Evolutionary conservation across 2,113 vertebrate species (phyloP).

Genomic region (Oenanthe melanoleuca): DNA sequence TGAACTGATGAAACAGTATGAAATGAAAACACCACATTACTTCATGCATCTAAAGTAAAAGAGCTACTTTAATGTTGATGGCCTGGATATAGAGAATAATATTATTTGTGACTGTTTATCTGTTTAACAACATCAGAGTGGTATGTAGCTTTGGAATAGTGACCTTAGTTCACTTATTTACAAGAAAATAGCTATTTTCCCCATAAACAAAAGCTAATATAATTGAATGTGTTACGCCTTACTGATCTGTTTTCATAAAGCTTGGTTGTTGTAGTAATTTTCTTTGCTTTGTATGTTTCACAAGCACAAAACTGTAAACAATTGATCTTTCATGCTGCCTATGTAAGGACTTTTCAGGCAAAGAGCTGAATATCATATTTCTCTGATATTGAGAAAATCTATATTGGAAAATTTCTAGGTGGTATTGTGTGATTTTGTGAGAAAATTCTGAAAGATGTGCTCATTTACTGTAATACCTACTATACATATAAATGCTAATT

Average conservation of each 20-base stretch:
- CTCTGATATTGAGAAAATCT: neutral
- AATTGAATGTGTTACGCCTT: constrained; percentile 44
- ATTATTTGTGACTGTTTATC: constrained; percentile 34
- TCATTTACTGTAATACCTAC: neutral
- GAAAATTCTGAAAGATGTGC: neutral
- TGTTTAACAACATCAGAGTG: constrained; percentile 8
- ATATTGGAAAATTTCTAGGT: neutral
- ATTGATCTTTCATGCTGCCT: constrained; percentile 18
- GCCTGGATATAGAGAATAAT: constrained; percentile 20
- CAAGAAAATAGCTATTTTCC: constrained; percentile 59
- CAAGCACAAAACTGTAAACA: constrained; percentile 38
- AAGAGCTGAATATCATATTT: neutral
- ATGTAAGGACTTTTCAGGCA: neutral
- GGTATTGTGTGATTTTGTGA: neutral
- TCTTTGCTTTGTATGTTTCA: constrained; percentile 55
- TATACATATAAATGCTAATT: neutral
- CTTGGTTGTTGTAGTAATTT: constrained; percentile 40
- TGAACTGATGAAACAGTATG: constrained; percentile 18
- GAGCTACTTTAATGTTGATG: constrained; percentile 25
- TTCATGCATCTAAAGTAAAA: constrained; percentile 25
- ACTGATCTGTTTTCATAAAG: constrained; percentile 64
- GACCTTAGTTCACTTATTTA: constrained; percentile 58
- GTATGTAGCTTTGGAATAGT: constrained; percentile 6
- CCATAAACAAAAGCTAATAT: constrained; percentile 46
- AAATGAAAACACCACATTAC: constrained; percentile 21